These are phyloP conservation scores for Hirudinaria manillensis DNA, from an alignment of 2,888 invertebrate genomes.

Conservation along the genomic window DNA sequence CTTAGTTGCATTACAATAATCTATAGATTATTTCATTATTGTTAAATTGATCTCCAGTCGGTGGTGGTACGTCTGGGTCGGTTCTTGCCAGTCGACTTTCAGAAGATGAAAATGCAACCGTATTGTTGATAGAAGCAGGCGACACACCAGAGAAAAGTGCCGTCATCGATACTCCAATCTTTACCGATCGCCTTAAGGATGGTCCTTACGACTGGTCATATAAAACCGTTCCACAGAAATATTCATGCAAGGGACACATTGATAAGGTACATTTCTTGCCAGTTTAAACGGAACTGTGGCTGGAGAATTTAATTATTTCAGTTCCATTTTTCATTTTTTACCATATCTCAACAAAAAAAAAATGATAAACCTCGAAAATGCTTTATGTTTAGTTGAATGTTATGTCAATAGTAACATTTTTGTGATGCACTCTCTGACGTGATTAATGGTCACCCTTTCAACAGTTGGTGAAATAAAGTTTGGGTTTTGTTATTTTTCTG, in stretches of 20 bases:
- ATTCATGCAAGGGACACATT: slow-evolving; percentile 57
- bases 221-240: slow-evolving; percentile 59
- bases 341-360: too few species aligned
- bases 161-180: slow-evolving; percentile 41
- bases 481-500: neutral
- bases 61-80: slow-evolving; percentile 47
- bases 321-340: too few species aligned
- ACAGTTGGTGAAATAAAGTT: neutral
- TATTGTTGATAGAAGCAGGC: slow-evolving; percentile 45
- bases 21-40: too few species aligned
- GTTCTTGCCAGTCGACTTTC: slow-evolving; percentile 47
- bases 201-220: slow-evolving; percentile 69
- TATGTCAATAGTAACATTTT: too few species aligned
- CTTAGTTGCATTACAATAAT: too few species aligned
- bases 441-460: neutral
- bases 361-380: too few species aligned
- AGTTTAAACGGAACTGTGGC: too few species aligned
- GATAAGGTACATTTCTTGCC: slow-evolving; percentile 42
- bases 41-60: slow-evolving; percentile 41
- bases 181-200: slow-evolving; percentile 57
- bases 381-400: too few species aligned
- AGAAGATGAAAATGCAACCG: slow-evolving; percentile 42
- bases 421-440: too few species aligned
- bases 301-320: too few species aligned
- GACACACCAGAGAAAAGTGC: slow-evolving; percentile 40